These are phyloP conservation scores for Scaptomyza reducta DNA, from an alignment of 2,888 invertebrate genomes.

Conservation along the genomic window DNA sequence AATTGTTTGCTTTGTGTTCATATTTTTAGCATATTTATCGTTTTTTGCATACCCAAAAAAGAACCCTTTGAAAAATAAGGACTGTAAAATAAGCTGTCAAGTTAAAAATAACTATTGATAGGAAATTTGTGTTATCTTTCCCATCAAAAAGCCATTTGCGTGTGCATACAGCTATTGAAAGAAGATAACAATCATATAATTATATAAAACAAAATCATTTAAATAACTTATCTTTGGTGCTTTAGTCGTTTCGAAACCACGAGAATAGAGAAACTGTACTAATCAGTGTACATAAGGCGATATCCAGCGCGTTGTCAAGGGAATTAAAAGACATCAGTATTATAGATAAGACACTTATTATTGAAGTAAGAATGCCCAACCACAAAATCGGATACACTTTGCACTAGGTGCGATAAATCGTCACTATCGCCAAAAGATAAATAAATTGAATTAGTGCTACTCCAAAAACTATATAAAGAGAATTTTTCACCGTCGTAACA, in stretches of 20 bases:
- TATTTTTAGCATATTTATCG: slow-evolving; percentile 52
- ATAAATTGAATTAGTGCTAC: background rate
- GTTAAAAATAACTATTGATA: slow-evolving; percentile 4
- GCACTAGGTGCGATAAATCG: slow-evolving; percentile 22
- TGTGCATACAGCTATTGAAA: slow-evolving; percentile 15
- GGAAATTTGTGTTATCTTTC: background rate
- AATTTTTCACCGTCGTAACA: background rate
- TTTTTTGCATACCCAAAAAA: slow-evolving; percentile 2
- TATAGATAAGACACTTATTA: slow-evolving; percentile 39
- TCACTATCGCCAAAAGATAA: slow-evolving; percentile 26
- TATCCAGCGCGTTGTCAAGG: slow-evolving; percentile 15
- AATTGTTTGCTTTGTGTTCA: slow-evolving; percentile 69
- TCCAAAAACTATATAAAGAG: slow-evolving; percentile 51
- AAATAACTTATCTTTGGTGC: too few relatives aligned
- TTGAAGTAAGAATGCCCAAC: slow-evolving; percentile 14
- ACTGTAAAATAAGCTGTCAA: slow-evolving; percentile 20
- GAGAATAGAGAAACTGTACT: too few relatives aligned
- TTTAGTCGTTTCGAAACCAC: too few relatives aligned
- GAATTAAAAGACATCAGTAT: slow-evolving; percentile 60
- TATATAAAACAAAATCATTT: too few relatives aligned
- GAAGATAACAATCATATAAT: background rate
- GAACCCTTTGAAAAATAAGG: background rate
- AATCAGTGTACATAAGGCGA: too few relatives aligned
- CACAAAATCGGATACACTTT: slow-evolving; percentile 26
- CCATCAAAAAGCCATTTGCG: slow-evolving; percentile 8